Evolutionary conservation across 2,888 invertebrate species (phyloP), one percentile per base, ranked within the genome.

Genomic region (Notocelia uddmanniana): DNA sequence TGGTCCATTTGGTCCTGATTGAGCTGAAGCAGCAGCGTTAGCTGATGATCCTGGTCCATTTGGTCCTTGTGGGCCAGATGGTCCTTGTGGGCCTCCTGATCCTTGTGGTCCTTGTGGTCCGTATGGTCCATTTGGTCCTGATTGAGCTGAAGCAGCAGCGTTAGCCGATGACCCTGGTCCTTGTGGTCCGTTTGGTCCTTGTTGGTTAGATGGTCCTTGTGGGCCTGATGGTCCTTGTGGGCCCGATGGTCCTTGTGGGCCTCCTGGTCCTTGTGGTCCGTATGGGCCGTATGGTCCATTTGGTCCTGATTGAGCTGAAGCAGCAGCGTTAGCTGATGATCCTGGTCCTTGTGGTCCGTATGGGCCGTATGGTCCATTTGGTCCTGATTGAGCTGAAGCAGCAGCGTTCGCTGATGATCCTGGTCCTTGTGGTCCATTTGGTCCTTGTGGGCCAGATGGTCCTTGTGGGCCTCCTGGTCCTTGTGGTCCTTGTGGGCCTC

Each of bases 1-100:
- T 66, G 67, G 58, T 21, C 66, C 75, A n/a, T 74, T 9, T n/a
- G 73, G 63, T 67, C 66, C 75, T 13, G 66, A 31, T 19, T 18
- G 18, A 19, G 31, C 13, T 48, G 58, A 18, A 10, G 57, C 58
- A 15, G 10, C 48, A 57, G 68, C 57, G n/a, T 3, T 45, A 41
- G 41, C 74, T 11, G 66, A 52, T 54, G 73, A 41, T 62, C 69
- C 63, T 37, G 57, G 60, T 37, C 66, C 63, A 10, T 66, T 62
- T 63, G 55, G 37, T 63, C 67, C 48, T 66, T 10, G 18, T 23
- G 52, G 52, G 26, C 48, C 50, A 2, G 37, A 8, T 57, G 10
- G 11, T 21, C 48, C 62, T 59, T 41, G 19, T 54, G 19, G 19
- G 34, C 68, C 18, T 19, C 10, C 19, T 50, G 8, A 19, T 19